phyloP scores from a whole-genome alignment of 2,797 vertebrate species.

The Odontamblyopus rebecca region DNA sequence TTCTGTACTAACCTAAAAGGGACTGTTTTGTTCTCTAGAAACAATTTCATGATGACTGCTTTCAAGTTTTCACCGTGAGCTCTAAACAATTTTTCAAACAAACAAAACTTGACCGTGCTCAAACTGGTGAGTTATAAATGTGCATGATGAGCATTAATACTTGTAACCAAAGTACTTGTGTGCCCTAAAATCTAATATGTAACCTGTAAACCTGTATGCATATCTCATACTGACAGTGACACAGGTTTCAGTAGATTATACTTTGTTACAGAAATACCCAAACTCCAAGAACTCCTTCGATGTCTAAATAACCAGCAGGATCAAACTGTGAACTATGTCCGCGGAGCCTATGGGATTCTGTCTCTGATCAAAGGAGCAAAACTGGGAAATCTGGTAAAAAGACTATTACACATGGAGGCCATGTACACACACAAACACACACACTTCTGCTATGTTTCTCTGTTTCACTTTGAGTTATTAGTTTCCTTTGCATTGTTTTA shows the following conservation, averaged over 20 bases:
- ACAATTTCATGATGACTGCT: constrained; percentile 41
- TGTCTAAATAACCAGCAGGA: constrained; percentile 38
- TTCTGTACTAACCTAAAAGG: neutral
- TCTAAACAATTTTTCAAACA: constrained; percentile 22
- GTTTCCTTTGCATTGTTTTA: neutral
- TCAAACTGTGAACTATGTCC: constrained; percentile 38
- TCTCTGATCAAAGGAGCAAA: constrained; percentile 48
- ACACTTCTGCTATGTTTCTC: neutral
- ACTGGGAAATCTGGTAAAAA: neutral
- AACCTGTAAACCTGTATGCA: no score
- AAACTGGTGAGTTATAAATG: constrained; percentile 37
- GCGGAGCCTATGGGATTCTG: constrained; percentile 51
- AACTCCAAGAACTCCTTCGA: constrained; percentile 30
- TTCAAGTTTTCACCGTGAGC: constrained; percentile 55
- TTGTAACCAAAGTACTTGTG: neutral
- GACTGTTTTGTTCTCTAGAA: constrained; percentile 29
- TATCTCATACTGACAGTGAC: neutral
- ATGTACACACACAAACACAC: no score
- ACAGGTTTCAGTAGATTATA: neutral
- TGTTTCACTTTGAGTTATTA: neutral
- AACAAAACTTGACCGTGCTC: neutral
- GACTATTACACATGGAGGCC: neutral
- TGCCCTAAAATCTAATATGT: no score
- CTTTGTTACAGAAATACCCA: constrained; percentile 46
- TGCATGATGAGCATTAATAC: neutral